Base-by-base conservation (phyloP, 2,113 vertebrate species). In the Carettochelys insculpta region DNA sequence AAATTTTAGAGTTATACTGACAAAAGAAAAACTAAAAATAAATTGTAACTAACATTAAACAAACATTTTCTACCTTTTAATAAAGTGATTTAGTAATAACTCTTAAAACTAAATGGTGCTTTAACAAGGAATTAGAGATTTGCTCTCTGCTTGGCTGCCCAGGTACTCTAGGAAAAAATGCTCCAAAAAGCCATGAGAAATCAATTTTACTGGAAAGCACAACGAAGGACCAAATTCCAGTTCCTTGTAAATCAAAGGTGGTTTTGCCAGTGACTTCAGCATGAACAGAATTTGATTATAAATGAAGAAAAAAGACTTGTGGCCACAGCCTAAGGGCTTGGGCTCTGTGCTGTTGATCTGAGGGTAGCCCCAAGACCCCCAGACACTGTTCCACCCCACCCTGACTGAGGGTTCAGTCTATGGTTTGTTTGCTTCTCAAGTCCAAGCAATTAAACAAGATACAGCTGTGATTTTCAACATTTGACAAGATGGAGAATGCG, bases 401-500 rank as follows among this genome's bases (percentile, higher is more conserved):
- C n/a, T n/a, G n/a, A n/a, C n/a, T n/a, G n/a, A n/a, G n/a, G n/a
- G n/a, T n/a, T n/a, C n/a, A n/a, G n/a, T n/a, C n/a, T n/a, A n/a
- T n/a, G n/a, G n/a, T n/a, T n/a, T n/a, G n/a, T n/a, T n/a, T n/a
- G n/a, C n/a, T n/a, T n/a, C n/a, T n/a, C n/a, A n/a, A n/a, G n/a
- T n/a, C n/a, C n/a, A n/a, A n/a, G n/a, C 77, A 48, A 80, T 93
- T 71, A 76, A 86, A 79, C 5, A 45, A 92, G 48, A 51, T 10
- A 68, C 45, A 31, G 38, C 20, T 80, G 31, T 19, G 5, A 3
- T 71, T 77, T 89, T 86, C 45, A 73, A 56, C 11, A 47, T 53
- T 75, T 71, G 1, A 5, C 51, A 76, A 84, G 83, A 17, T 0
- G 0, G 34, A 1, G 1, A 14, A 61, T 24, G 3, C 45, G 38